phyloP scores from a whole-genome alignment of 2,797 vertebrate species.

The Bryconaethiops microstoma region DNA sequence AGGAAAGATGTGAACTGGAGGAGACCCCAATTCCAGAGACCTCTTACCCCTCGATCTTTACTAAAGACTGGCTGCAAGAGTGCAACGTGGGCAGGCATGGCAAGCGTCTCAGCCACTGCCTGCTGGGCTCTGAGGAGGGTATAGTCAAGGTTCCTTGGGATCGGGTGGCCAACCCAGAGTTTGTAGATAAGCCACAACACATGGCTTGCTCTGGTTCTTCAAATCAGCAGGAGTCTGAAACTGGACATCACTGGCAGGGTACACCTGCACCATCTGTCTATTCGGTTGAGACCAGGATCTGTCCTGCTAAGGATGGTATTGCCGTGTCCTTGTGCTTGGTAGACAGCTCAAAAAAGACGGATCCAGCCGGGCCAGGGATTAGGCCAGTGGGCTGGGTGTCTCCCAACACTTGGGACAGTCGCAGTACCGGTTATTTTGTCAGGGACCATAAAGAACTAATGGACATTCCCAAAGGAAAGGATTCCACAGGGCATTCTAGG shows the following conservation, averaged over 20 bases:
- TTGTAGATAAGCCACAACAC: slow-evolving; percentile 69
- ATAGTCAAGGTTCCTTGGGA: slow-evolving; percentile 83
- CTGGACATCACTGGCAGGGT: slow-evolving; percentile 1
- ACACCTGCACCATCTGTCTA: slow-evolving; percentile 58
- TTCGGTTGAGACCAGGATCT: slow-evolving; percentile 79
- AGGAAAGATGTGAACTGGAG: slow-evolving; percentile 76
- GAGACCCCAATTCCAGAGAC: slow-evolving; percentile 78
- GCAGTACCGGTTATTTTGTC: slow-evolving; percentile 67
- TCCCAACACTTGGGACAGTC: slow-evolving; percentile 74
- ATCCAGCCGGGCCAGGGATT: slow-evolving; percentile 64
- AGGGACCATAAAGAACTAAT: slow-evolving; percentile 88
- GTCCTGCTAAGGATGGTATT: slow-evolving; percentile 79
- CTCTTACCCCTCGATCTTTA: slow-evolving; percentile 81
- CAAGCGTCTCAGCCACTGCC: slow-evolving; percentile 76
- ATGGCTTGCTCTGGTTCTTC: slow-evolving; percentile 65
- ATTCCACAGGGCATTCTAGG: background rate
- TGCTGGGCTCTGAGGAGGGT: slow-evolving; percentile 82
- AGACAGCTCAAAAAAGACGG: slow-evolving; percentile 69
- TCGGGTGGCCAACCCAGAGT: slow-evolving; percentile 81
- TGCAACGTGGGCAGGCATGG: slow-evolving; percentile 75
- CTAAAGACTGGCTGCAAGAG: slow-evolving; percentile 79
- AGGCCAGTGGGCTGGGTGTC: slow-evolving; percentile 70
- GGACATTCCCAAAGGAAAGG: slow-evolving; percentile 71
- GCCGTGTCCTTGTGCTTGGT: slow-evolving; percentile 78
- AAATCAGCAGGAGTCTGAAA: slow-evolving; percentile 33